Percentiles rank a stretch among this genome's conserved stretches.
phyloP scores from a whole-genome alignment of 2,888 invertebrate species.

The Parnassius glacialis region DNA sequence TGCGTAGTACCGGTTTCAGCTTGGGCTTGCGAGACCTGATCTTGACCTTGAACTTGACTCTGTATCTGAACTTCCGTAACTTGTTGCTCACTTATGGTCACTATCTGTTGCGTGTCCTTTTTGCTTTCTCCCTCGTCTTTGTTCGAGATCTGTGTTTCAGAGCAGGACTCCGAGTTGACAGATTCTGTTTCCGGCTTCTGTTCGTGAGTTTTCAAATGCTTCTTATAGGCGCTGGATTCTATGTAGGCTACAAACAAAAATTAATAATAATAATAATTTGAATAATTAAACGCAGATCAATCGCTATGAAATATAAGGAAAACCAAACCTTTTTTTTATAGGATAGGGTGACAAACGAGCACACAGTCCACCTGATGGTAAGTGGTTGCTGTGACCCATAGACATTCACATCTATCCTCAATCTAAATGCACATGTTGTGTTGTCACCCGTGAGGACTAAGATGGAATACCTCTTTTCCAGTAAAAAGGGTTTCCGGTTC shows the following conservation, averaged over 20 bases:
- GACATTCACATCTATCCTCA: too few relatives aligned
- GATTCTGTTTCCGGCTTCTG: conserved; percentile 46
- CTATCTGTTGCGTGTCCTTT: conserved; percentile 29
- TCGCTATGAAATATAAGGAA: too few relatives aligned
- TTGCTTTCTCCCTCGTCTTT: conserved; percentile 16
- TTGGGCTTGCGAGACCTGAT: conserved; percentile 20
- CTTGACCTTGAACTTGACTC: conserved; percentile 31
- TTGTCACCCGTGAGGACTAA: too few relatives aligned
- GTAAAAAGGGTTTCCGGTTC: too few relatives aligned
- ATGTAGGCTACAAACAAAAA: conserved; percentile 51
- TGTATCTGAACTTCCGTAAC: conserved; percentile 17
- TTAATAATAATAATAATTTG: too few relatives aligned
- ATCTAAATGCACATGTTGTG: too few relatives aligned
- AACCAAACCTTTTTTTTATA: too few relatives aligned
- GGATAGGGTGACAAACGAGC: too few relatives aligned
- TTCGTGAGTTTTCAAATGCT: conserved; percentile 68
- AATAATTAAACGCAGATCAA: too few relatives aligned
- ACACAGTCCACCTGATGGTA: too few relatives aligned
- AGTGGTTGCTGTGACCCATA: too few relatives aligned
- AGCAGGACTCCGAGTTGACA: conserved; percentile 40
- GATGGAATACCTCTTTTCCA: too few relatives aligned
- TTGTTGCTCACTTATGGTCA: conserved; percentile 34
- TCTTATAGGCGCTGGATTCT: conserved; percentile 67
- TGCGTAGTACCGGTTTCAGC: conserved; percentile 35
- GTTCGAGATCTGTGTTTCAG: conserved; percentile 30